Evolutionary conservation across 2,888 invertebrate species (phyloP), one percentile per base, ranked within the genome.

Genomic region (Abscondita cerata): DNA sequence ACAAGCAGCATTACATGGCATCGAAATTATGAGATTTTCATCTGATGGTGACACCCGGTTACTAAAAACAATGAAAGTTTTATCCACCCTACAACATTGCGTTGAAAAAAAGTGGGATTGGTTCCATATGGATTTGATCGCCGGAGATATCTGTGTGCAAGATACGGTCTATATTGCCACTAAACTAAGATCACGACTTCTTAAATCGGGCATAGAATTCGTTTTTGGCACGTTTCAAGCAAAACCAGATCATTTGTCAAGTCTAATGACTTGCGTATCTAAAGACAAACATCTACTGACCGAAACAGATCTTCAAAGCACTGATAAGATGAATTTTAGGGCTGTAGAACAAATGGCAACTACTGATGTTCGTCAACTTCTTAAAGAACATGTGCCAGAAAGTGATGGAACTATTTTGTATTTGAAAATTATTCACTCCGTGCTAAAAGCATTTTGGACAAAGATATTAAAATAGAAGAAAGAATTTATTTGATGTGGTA

Each of bases 121-220:
- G 64, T 69, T 68, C 53, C 47, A 62, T n/a, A 53, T 59, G 25
- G 34, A 55, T 6, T 48, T 63, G 5, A 36, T 65, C 38, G 52
- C 44, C 13, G 52, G 64, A 16, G 31, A 52, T 34, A 52, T 67
- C 36, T 54, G 38, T 19, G 53, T 67, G 25, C 67, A 72, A 67
- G 72, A 73, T 61, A 68, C 66, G 8, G 65, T 73, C 34, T 72
- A 72, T 59, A 65, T 72, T 34, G 68, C 66, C 12, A 68, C 70
- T n/a, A 72, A 72, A 61, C 20, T 73, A 12, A 67, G 68, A 62
- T 65, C 56, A 13, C 57, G 70, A 13, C 34, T 72, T 25, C 60
- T 69, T 20, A 73, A 70, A 52, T 38, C 58, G 1, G 70, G 68
- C 19, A 67, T 68, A 15, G 38, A 69, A 12, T 56, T 72, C 41